These are phyloP conservation scores for Chrysomallon squamiferum DNA, from an alignment of 1,140 invertebrate species.

Conservation along the genomic window DNA sequence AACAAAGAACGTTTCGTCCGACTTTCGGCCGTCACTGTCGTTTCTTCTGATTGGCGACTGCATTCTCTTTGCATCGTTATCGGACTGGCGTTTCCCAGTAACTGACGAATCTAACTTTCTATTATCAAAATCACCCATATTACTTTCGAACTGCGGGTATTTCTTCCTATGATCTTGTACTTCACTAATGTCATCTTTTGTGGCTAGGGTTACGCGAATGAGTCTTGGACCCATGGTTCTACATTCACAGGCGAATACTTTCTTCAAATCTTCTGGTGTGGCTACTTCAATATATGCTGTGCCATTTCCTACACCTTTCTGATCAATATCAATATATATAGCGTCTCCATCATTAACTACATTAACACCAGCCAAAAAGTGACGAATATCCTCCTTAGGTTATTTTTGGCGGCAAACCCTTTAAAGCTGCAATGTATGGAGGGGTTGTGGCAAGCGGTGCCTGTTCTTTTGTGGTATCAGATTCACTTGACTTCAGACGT, in stretches of 20 bases:
- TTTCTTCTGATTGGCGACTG: neutral
- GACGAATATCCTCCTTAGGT: slow-evolving; percentile 22
- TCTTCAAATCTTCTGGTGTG: slow-evolving; percentile 69
- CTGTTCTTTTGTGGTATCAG: slow-evolving; percentile 10
- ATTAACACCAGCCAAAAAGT: slow-evolving; percentile 34
- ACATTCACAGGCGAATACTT: slow-evolving; percentile 46
- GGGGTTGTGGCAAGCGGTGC: slow-evolving; percentile 7
- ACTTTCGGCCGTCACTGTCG: neutral
- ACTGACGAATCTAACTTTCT: too few species aligned
- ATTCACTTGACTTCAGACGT: neutral
- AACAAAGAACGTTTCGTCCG: slow-evolving; percentile 68
- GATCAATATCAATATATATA: slow-evolving; percentile 72
- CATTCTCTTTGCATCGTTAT: neutral
- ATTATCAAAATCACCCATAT: neutral
- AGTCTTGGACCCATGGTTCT: slow-evolving; percentile 45
- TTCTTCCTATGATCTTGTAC: neutral
- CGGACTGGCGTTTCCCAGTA: neutral
- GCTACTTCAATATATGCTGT: slow-evolving; percentile 78
- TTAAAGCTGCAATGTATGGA: slow-evolving; percentile 7
- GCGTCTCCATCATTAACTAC: slow-evolving; percentile 63
- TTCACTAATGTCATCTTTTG: slow-evolving; percentile 26
- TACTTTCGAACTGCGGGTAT: neutral
- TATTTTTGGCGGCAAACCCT: neutral
- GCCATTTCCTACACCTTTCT: slow-evolving; percentile 67
- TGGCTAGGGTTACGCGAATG: slow-evolving; percentile 39